Percentiles rank a stretch among this genome's conserved stretches.
phyloP scores from a whole-genome alignment of 2,888 invertebrate genomes.

The Netelia fuscicornis region DNA sequence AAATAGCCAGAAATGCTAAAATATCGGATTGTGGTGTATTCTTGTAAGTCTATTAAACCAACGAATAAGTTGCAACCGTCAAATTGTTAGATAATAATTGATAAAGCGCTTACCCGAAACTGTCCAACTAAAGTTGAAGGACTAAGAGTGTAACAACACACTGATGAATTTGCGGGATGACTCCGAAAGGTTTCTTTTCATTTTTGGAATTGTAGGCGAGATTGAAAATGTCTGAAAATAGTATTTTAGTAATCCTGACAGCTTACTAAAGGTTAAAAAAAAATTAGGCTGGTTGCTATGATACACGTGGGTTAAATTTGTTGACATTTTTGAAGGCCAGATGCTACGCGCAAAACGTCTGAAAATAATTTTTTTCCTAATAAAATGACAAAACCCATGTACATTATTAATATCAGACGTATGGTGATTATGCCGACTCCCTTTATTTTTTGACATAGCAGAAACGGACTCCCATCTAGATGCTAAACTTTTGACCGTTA shows the following conservation, averaged over 20 bases:
- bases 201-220: neutral
- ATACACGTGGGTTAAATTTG: constrained; percentile 16
- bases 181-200: constrained; percentile 10
- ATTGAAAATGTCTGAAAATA: constrained; percentile 28
- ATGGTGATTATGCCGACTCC: constrained; percentile 4
- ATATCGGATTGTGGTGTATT: too few species aligned
- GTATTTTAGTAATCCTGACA: constrained; percentile 14
- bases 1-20: too few species aligned
- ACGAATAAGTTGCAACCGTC: neutral
- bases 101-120: neutral
- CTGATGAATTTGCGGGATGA: neutral
- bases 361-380: constrained; percentile 19
- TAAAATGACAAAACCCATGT: constrained; percentile 38
- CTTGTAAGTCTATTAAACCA: neutral
- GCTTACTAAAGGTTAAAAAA: constrained; percentile 12
- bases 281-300: neutral
- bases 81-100: neutral
- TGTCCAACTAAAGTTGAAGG: neutral
- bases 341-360: constrained; percentile 15
- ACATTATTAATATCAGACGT: constrained; percentile 36
- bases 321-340: constrained; percentile 8
- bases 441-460: constrained; percentile 42
- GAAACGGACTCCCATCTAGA: constrained; percentile 28
- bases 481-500: constrained; percentile 31
- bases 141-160: neutral